Evolutionary conservation across 2,888 invertebrate genomes (phyloP).

Genomic region (Coleophora deauratella): DNA sequence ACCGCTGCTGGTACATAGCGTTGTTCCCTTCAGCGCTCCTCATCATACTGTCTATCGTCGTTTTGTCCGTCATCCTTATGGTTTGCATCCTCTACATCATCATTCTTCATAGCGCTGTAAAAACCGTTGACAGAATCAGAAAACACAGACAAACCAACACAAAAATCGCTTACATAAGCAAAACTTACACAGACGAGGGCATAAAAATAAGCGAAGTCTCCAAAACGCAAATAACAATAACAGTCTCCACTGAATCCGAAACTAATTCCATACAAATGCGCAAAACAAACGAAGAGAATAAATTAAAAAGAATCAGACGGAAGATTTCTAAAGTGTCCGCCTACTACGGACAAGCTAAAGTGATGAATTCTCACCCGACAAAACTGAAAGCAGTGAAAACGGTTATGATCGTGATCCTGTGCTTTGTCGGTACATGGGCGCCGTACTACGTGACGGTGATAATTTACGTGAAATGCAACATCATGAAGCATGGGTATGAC

Average conservation of each 20-base stretch:
- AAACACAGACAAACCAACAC: constrained; percentile 37
- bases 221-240: constrained; percentile 26
- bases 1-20: constrained; percentile 73
- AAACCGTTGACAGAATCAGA: constrained; percentile 61
- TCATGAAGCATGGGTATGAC: constrained; percentile 42
- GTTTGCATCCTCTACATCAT: constrained; percentile 65
- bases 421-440: constrained; percentile 74
- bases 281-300: constrained; percentile 16
- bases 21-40: constrained; percentile 68
- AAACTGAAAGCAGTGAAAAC: constrained; percentile 75
- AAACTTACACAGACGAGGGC: constrained; percentile 35
- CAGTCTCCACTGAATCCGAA: constrained; percentile 26
- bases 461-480: constrained; percentile 63
- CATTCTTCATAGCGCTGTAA: constrained; percentile 69
- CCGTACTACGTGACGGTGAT: constrained; percentile 72
- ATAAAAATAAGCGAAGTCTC: constrained; percentile 20
- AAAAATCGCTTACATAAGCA: constrained; percentile 28
- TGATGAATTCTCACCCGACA: constrained; percentile 38
- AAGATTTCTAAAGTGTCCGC: constrained; percentile 22
- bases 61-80: constrained; percentile 51
- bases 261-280: constrained; percentile 19
- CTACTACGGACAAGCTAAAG: constrained; percentile 21
- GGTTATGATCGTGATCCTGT: constrained; percentile 70
- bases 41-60: constrained; percentile 58
- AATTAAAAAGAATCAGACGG: constrained; percentile 9